These are phyloP conservation scores for Apogon talboti DNA, from an alignment of 2,797 vertebrate genomes.

Conservation along the genomic window DNA sequence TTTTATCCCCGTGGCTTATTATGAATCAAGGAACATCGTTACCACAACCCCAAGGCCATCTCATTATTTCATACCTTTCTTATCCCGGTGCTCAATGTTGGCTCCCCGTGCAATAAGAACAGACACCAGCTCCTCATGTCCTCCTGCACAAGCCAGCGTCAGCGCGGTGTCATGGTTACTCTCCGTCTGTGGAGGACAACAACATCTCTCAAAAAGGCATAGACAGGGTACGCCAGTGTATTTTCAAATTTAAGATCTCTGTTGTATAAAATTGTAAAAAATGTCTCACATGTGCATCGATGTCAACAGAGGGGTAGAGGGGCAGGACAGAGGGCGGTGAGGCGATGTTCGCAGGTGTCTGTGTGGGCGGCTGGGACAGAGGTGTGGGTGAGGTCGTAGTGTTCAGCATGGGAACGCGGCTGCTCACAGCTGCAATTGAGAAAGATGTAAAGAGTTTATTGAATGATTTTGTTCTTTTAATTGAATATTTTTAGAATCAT, in stretches of 20 bases:
- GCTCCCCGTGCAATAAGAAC: conserved; percentile 96
- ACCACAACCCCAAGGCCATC: too few relatives aligned
- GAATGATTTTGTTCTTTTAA: too few relatives aligned
- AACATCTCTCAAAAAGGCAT: conserved; percentile 11
- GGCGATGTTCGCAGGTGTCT: conserved; percentile 85
- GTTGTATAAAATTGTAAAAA: not conserved
- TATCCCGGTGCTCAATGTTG: conserved; percentile 98
- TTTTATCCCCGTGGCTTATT: not conserved
- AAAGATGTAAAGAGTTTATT: not conserved
- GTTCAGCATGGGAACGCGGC: conserved; percentile 92
- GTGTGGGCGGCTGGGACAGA: conserved; percentile 87
- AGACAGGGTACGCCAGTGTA: not conserved
- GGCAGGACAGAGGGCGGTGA: conserved; percentile 91
- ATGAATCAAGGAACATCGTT: too few relatives aligned
- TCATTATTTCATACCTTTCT: conserved; percentile 87
- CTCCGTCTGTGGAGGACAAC: conserved; percentile 87
- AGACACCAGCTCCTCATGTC: conserved; percentile 97
- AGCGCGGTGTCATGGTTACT: conserved; percentile 99
- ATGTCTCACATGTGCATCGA: conserved; percentile 94
- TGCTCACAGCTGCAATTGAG: conserved; percentile 90
- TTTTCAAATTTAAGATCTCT: not conserved
- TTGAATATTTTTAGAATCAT: too few relatives aligned
- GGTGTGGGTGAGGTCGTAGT: conserved; percentile 88
- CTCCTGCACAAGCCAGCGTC: conserved; percentile 96
- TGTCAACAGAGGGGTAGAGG: conserved; percentile 96